phyloP scores from a whole-genome alignment of 2,888 invertebrate genomes.

The Athalia circularis region DNA sequence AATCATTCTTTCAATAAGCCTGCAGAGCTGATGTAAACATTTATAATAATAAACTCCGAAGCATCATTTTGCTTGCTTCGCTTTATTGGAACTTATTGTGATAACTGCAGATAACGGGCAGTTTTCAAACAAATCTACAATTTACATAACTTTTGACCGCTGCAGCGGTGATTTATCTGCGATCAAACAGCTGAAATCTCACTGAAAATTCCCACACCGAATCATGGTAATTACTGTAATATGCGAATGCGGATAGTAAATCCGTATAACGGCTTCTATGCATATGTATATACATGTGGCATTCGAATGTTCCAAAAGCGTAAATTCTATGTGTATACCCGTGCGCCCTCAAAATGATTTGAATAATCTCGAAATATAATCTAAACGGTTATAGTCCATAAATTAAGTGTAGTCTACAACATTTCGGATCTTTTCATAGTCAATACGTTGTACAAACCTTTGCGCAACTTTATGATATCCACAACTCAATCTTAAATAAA shows the following conservation, averaged over 20 bases:
- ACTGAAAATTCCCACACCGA: no score
- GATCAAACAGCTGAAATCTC: no score
- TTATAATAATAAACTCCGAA: no score
- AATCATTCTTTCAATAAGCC: constrained; percentile 4
- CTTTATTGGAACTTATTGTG: no score
- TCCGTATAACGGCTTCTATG: background rate
- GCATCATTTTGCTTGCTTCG: no score
- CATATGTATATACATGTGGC: background rate
- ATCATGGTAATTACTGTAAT: no score
- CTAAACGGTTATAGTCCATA: constrained; percentile 7
- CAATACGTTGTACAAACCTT: background rate
- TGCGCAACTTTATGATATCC: background rate
- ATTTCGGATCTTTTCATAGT: constrained; percentile 8
- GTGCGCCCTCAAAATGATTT: background rate
- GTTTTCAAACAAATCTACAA: no score
- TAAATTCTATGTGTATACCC: background rate
- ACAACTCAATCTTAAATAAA: constrained; percentile 20
- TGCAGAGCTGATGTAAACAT: constrained; percentile 19
- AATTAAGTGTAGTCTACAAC: background rate
- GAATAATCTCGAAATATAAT: constrained; percentile 27
- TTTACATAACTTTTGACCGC: no score
- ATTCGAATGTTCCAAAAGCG: background rate
- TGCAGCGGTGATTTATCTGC: no score
- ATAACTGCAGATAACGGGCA: no score
- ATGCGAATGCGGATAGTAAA: no score